Percentiles rank a stretch among this genome's conserved stretches.
phyloP scores from a whole-genome alignment of 2,888 invertebrate species.

The Disparrhopalites patrizii region DNA sequence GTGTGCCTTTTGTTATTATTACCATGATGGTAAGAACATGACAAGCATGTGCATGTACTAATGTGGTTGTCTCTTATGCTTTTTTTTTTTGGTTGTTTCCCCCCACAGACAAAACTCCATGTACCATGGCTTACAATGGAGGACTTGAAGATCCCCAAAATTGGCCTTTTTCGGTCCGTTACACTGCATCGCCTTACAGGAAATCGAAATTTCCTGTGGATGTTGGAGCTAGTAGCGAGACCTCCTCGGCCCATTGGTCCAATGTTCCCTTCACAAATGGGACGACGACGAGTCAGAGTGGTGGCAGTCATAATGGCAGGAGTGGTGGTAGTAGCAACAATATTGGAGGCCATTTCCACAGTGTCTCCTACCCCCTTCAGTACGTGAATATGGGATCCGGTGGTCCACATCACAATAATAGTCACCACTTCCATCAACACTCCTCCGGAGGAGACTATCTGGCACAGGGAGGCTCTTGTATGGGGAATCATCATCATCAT shows the following conservation, averaged over 20 bases:
- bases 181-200: slow-evolving; percentile 48
- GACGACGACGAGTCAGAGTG: background rate
- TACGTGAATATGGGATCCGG: slow-evolving; percentile 22
- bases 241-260: slow-evolving; percentile 23
- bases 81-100: too few species aligned
- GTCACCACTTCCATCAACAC: slow-evolving; percentile 14
- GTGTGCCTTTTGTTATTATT: background rate
- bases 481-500: too few species aligned
- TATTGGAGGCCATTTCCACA: slow-evolving; percentile 9
- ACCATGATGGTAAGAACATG: background rate
- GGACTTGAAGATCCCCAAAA: slow-evolving; percentile 44
- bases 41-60: too few species aligned
- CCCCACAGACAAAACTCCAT: too few species aligned
- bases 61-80: too few species aligned
- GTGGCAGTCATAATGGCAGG: background rate
- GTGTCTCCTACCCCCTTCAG: slow-evolving; percentile 22
- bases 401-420: slow-evolving; percentile 4
- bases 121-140: slow-evolving; percentile 35
- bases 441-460: slow-evolving; percentile 17
- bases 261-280: slow-evolving; percentile 11
- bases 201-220: slow-evolving; percentile 45
- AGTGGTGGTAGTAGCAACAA: background rate
- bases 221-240: slow-evolving; percentile 8
- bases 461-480: slow-evolving; percentile 12
- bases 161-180: slow-evolving; percentile 48